Base-by-base conservation (phyloP, 2,888 invertebrate species). In the Platynereis dumerilii region DNA sequence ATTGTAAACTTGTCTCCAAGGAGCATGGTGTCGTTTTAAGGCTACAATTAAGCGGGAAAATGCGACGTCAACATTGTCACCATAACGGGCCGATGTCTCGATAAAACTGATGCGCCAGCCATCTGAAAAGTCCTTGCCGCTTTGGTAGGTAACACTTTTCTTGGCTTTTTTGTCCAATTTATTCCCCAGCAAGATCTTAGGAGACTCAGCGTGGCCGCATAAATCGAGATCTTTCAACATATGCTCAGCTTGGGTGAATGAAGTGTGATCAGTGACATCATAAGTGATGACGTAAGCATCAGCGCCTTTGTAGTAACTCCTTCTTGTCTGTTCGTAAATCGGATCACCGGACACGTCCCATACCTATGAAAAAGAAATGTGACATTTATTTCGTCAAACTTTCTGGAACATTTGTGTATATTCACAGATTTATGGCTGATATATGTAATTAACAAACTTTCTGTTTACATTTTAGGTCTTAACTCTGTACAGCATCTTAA, bases 291-390 rank as follows among this genome's bases (percentile, higher is more conserved):
- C 27, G 39, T 69, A 70, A 28, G 61, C 68, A 29, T 69, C 69
- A 1, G 70, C 70, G 12, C 70, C 70, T 29, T 66, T 61, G 58
- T 69, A 69, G 61, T 70, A 70, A 20, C 55, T 52, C 48, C 60
- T 60, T 17, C 70, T 29, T 12, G 60, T 66, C n/a, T 48, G 22
- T 12, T 68, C 66, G 27, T 66, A 66, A 1, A 59, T 26, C 2
- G 57, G 56, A n/a, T 67, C 69, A 20, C 70, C 70, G 1, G 68
- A 57, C 3, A 69, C 66, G 60, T 70, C 70, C 70, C 68, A 69
- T 1, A 70, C 26, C n/a, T n/a, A n/a, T n/a, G n/a, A n/a, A n/a
- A n/a, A n/a, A n/a, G n/a, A n/a, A n/a, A n/a, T n/a, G 22, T 68
- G n/a, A n/a, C n/a, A n/a, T n/a, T n/a, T n/a, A n/a, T n/a, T n/a